Evolutionary conservation across 2,888 invertebrate genomes (phyloP).

Genomic region (Trypoxylon attenuatum): DNA sequence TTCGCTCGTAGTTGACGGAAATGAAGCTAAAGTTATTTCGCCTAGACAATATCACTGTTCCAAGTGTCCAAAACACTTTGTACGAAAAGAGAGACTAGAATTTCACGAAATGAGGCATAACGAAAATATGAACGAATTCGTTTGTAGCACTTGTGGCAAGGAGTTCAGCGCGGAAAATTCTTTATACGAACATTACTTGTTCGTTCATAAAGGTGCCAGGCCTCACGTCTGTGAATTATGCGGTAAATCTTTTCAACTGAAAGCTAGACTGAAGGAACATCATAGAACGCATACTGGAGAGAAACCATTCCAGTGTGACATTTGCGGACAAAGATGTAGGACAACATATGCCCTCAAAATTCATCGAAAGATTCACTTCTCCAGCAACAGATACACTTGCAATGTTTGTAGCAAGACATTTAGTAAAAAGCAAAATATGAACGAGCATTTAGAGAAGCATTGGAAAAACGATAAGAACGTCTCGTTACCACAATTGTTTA

Average conservation of each 20-base stretch:
- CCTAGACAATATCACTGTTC: constrained; percentile 55
- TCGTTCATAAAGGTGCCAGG: constrained; percentile 57
- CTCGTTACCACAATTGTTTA: constrained; percentile 40
- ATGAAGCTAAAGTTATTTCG: constrained; percentile 43
- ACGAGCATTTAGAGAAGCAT: constrained; percentile 58
- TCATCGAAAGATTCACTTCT: constrained; percentile 51
- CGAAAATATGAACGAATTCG: constrained; percentile 54
- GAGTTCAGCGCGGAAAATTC: constrained; percentile 56
- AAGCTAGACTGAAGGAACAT: constrained; percentile 52
- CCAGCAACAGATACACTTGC: constrained; percentile 43
- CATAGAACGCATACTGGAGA: constrained; percentile 55
- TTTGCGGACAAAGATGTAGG: constrained; percentile 48
- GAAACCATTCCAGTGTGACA: constrained; percentile 51
- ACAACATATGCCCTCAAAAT: constrained; percentile 50
- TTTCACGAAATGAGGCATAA: constrained; percentile 58
- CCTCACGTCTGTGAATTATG: constrained; percentile 56
- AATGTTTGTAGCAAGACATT: constrained; percentile 53
- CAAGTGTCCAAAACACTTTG: constrained; percentile 51
- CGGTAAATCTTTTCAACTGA: constrained; percentile 56
- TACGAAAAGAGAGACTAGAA: constrained; percentile 55
- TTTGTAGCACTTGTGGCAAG: constrained; percentile 54
- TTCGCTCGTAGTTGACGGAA: constrained; percentile 50
- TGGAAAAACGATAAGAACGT: constrained; percentile 53
- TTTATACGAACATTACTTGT: constrained; percentile 57
- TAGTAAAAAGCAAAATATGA: constrained; percentile 56